Conservation (phyloP, 2,888 invertebrate genomes). For the Sepioteuthis lessoniana region DNA sequence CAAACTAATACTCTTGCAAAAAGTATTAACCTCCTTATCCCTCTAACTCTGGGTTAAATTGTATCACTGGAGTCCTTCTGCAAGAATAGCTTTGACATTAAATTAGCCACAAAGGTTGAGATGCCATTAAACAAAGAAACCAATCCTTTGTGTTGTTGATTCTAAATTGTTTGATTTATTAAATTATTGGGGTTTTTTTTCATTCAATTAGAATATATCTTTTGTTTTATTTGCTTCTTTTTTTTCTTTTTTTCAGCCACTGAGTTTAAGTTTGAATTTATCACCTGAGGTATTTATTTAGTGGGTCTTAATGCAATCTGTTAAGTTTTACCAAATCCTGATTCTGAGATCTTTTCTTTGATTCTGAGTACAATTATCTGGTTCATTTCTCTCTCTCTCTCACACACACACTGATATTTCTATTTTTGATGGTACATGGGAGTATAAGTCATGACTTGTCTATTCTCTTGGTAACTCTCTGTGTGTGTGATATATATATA, state of each 20-base stretch:
- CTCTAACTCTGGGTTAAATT: too few relatives aligned
- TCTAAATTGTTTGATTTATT: not conserved
- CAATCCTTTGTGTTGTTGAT: not conserved
- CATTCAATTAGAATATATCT: not conserved
- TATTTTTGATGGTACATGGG: not conserved
- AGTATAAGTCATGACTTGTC: not conserved
- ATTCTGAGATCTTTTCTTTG: not conserved
- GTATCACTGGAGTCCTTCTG: too few relatives aligned
- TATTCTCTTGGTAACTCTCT: not conserved
- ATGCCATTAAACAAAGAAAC: too few relatives aligned
- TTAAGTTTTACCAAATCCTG: not conserved
- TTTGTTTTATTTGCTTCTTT: not conserved
- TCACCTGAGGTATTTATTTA: not conserved
- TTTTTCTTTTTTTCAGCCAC: not conserved
- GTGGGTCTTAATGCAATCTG: not conserved
- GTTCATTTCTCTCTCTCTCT: not conserved
- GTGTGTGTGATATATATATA: too few relatives aligned
- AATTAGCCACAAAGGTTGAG: too few relatives aligned
- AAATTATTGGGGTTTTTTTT: not conserved
- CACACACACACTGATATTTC: not conserved
- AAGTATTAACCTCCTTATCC: too few relatives aligned
- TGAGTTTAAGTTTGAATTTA: not conserved
- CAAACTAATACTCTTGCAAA: too few relatives aligned
- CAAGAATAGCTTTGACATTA: too few relatives aligned
- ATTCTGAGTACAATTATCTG: not conserved